phyloP scores from a whole-genome alignment of 2,797 vertebrate genomes.

The Remorina albescens region DNA sequence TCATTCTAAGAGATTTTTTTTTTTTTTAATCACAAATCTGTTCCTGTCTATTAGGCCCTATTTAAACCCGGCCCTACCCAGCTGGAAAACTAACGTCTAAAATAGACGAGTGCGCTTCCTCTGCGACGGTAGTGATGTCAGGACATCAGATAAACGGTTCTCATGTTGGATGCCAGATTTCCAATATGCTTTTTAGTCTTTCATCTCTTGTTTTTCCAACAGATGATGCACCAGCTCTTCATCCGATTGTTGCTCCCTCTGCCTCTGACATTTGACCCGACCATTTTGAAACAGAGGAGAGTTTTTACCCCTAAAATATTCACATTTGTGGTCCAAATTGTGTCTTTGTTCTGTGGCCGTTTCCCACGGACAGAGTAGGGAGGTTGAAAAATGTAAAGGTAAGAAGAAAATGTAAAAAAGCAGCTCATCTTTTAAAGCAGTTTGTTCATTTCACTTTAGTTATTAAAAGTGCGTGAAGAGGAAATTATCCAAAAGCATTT shows the following conservation, averaged over 20 bases:
- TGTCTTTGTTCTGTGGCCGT: no score
- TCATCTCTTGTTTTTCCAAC: slow-evolving; percentile 47
- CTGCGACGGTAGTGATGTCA: slow-evolving; percentile 31
- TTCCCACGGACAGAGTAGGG: no score
- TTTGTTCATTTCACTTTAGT: no score
- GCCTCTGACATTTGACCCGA: neutral
- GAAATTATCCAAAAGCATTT: no score
- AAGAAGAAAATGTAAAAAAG: no score
- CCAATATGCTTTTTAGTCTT: slow-evolving; percentile 28
- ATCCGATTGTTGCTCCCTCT: neutral
- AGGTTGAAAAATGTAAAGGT: no score
- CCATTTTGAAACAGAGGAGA: neutral
- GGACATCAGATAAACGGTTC: slow-evolving; percentile 21
- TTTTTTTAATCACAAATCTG: slow-evolving; percentile 11
- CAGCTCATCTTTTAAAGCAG: no score
- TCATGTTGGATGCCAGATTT: slow-evolving; percentile 42
- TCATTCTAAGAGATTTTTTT: neutral
- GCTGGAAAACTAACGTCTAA: slow-evolving; percentile 57
- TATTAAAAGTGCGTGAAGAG: no score
- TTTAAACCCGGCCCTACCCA: slow-evolving; percentile 36
- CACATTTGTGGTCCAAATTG: no score
- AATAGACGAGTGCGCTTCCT: slow-evolving; percentile 59
- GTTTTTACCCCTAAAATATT: slow-evolving; percentile 2
- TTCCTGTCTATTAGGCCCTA: slow-evolving; percentile 18
- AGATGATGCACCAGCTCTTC: slow-evolving; percentile 41